A percentile compares a stretch with the other conserved stretches of the same genome.
These are phyloP conservation scores for Microctenopoma stevenorrisi DNA, from an alignment of 2,797 vertebrate genomes.

Conservation along the genomic window DNA sequence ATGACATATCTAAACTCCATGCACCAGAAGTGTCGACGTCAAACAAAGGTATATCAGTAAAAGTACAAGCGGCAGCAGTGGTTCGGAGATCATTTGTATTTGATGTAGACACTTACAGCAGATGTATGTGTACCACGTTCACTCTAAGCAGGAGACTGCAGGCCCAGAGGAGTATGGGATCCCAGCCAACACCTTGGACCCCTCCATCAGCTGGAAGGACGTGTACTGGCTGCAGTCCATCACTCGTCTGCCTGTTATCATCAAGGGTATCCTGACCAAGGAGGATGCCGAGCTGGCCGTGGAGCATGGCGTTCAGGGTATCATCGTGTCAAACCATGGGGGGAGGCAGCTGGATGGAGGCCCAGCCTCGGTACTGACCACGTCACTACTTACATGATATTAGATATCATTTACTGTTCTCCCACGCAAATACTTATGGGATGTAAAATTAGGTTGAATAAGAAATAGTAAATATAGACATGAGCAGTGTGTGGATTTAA, in stretches of 20 bases:
- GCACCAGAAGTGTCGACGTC: not conserved
- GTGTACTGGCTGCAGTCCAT: slow-evolving; percentile 90
- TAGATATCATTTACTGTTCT: not conserved
- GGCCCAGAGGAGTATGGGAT: slow-evolving; percentile 79
- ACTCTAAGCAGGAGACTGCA: slow-evolving; percentile 72
- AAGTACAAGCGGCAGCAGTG: too few relatives aligned
- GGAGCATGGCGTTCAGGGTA: slow-evolving; percentile 90
- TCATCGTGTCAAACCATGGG: slow-evolving; percentile 97
- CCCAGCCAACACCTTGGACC: slow-evolving; percentile 85
- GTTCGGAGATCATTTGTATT: not conserved
- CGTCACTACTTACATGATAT: not conserved
- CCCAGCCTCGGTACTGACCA: slow-evolving; percentile 84
- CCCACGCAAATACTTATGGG: too few relatives aligned
- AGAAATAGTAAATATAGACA: not conserved
- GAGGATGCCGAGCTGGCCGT: slow-evolving; percentile 95
- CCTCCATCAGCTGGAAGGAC: slow-evolving; percentile 93
- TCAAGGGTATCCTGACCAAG: slow-evolving; percentile 96
- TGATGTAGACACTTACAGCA: not conserved
- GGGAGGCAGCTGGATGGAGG: slow-evolving; percentile 95
- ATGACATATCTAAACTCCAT: not conserved
- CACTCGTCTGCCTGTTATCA: slow-evolving; percentile 90
- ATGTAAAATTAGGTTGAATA: not conserved
- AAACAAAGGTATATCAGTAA: not conserved
- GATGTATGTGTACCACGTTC: not conserved
- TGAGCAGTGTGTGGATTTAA: too few relatives aligned